Evolutionary conservation across 2,888 invertebrate species (phyloP).

Genomic region (Isotomurus palustris): DNA sequence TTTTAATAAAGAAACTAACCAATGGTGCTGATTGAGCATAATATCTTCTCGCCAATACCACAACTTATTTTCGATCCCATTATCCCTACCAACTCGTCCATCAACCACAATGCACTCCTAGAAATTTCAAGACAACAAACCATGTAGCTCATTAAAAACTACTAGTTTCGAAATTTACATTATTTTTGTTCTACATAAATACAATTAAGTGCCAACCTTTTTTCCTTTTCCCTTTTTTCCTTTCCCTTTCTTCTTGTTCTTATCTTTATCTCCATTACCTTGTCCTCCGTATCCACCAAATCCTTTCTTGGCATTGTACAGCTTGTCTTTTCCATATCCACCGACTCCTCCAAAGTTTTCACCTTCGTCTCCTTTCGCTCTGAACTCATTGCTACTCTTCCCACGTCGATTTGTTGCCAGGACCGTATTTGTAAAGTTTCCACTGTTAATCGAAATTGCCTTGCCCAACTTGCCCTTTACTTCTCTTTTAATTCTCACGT

Average conservation of each 20-base stretch:
- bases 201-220: background rate
- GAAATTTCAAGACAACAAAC: background rate
- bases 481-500: background rate
- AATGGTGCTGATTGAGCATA: conserved; percentile 25
- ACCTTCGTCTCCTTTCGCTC: conserved; percentile 10
- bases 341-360: background rate
- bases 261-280: conserved; percentile 4
- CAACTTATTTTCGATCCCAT: conserved; percentile 21
- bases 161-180: background rate
- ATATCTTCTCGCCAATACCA: conserved; percentile 24
- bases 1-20: conserved; percentile 5
- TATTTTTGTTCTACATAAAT: background rate
- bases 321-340: conserved; percentile 1
- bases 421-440: background rate
- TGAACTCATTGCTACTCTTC: conserved; percentile 6
- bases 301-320: too few relatives aligned
- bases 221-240: conserved; percentile 13
- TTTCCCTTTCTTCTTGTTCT: conserved; percentile 4
- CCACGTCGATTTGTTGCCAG: conserved; percentile 7
- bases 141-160: background rate
- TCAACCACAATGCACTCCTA: conserved; percentile 23
- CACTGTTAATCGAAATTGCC: background rate
- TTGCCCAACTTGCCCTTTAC: conserved; percentile 4
- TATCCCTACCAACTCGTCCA: conserved; percentile 21
- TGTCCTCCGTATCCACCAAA: conserved; percentile 10